Percentiles rank a stretch among this genome's conserved stretches.
Evolutionary conservation across 1,140 invertebrate genomes (phyloP).

Genomic region (Lordiphosa mommai): DNA sequence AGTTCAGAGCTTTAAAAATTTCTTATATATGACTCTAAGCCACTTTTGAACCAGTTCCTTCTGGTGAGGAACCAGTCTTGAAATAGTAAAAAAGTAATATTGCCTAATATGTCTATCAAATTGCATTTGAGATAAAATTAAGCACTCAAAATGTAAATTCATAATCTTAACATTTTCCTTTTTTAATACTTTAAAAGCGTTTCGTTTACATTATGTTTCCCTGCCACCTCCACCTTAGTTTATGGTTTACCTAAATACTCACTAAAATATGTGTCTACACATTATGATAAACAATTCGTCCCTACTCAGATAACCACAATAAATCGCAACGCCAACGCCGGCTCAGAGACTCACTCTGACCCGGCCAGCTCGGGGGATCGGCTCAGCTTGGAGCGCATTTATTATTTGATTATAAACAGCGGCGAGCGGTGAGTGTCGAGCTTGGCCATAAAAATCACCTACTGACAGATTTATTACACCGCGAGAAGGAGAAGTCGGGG

Average conservation of each 20-base stretch:
- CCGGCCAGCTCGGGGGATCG: conserved; percentile 16
- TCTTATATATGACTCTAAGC: too few relatives aligned
- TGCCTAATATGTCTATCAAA: too few relatives aligned
- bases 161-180: neutral
- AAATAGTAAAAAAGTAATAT: too few relatives aligned
- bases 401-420: conserved; percentile 72
- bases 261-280: conserved; percentile 57
- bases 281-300: conserved; percentile 66
- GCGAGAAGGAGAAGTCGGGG: conserved; percentile 25
- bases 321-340: conserved; percentile 37
- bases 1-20: too few relatives aligned
- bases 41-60: too few relatives aligned
- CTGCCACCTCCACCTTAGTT: conserved; percentile 12
- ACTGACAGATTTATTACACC: conserved; percentile 77
- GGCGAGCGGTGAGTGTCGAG: conserved; percentile 60
- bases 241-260: conserved; percentile 61
- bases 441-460: conserved; percentile 75
- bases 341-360: conserved; percentile 6
- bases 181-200: neutral
- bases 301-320: conserved; percentile 50
- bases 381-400: conserved; percentile 62
- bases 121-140: neutral
- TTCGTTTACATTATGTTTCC: neutral
- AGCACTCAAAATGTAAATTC: neutral
- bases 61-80: too few relatives aligned